Conservation (phyloP, 2,797 vertebrate species). For the Pangasius krempfi region DNA sequence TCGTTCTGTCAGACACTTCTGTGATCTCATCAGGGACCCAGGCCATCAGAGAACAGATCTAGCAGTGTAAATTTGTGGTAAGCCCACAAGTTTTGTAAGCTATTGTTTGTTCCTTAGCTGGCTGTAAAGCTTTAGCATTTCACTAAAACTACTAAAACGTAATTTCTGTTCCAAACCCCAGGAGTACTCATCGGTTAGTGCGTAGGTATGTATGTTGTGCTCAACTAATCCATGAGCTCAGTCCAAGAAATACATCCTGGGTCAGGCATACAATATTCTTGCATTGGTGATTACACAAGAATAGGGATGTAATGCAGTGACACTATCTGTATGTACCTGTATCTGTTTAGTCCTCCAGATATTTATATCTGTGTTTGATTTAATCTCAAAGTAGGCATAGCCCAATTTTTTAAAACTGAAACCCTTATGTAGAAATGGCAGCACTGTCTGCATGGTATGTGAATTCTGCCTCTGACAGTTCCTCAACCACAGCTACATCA, state of each 20-base stretch:
- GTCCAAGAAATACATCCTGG: background rate
- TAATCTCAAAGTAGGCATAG: background rate
- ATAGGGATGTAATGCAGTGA: background rate
- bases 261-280: no score
- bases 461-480: background rate
- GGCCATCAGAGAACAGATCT: background rate
- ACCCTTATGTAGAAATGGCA: background rate
- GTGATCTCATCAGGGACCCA: background rate
- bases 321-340: background rate
- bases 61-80: conserved; percentile 19
- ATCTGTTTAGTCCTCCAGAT: background rate
- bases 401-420: background rate
- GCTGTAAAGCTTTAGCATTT: background rate
- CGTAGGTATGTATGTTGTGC: background rate
- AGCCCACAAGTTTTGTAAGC: conserved; percentile 34
- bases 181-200: background rate
- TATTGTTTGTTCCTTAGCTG: background rate
- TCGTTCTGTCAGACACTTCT: background rate
- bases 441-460: background rate
- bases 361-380: background rate
- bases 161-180: background rate
- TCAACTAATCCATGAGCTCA: background rate
- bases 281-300: background rate
- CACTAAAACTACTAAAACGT: background rate
- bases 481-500: background rate